Conservation (phyloP, 2,888 invertebrate species). For the Xanthia togata region DNA sequence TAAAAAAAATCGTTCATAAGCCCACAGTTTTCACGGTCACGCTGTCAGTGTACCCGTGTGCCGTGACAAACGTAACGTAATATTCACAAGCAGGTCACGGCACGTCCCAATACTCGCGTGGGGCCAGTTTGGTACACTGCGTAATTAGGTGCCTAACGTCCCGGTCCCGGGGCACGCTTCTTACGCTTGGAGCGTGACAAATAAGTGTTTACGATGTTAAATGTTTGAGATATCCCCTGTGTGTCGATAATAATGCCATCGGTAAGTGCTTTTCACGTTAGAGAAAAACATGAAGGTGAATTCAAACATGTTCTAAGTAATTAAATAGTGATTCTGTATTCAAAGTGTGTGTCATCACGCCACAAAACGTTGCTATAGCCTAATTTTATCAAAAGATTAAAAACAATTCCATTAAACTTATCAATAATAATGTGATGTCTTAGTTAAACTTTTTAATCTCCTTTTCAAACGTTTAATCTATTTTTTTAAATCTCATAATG, state of each 20-base stretch:
- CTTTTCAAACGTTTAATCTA: slow-evolving; percentile 27
- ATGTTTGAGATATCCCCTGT: not conserved
- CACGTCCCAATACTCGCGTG: slow-evolving; percentile 57
- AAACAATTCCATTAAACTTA: no score
- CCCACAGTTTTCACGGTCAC: slow-evolving; percentile 43
- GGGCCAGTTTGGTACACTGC: slow-evolving; percentile 29
- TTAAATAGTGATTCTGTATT: not conserved
- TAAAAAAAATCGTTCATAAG: not conserved
- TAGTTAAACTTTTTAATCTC: slow-evolving; percentile 17
- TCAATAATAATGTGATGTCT: slow-evolving; percentile 12
- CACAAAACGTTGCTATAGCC: no score
- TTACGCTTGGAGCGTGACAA: slow-evolving; percentile 35
- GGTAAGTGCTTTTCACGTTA: not conserved
- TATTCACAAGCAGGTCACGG: slow-evolving; percentile 68
- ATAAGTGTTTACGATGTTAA: slow-evolving; percentile 20
- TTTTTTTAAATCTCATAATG: slow-evolving; percentile 55
- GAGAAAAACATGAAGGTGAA: not conserved
- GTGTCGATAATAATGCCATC: not conserved
- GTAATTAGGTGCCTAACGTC: slow-evolving; percentile 50
- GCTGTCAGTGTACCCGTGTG: slow-evolving; percentile 39
- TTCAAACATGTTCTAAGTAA: not conserved
- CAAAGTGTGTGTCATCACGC: not conserved
- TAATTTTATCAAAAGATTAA: not conserved
- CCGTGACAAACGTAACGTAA: slow-evolving; percentile 51
- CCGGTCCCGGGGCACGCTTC: slow-evolving; percentile 17